A percentile compares a stretch with the other conserved stretches of the same genome.
Conservation (phyloP, 2,888 invertebrate genomes). For the Patella ulyssiponensis region DNA sequence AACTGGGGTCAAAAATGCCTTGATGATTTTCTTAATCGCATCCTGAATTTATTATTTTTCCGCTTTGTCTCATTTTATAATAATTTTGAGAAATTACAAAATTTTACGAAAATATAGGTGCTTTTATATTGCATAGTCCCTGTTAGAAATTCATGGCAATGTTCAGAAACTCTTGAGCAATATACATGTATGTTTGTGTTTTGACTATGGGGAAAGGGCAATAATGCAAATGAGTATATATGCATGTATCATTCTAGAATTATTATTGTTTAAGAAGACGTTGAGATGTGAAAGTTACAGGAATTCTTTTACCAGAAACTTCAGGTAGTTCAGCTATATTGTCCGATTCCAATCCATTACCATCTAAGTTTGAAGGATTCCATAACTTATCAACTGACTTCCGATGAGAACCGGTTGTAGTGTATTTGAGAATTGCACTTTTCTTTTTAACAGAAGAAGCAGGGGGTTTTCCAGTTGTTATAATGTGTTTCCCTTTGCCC, state of each 20-base stretch:
- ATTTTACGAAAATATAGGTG: too few relatives aligned
- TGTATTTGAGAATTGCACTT: neutral
- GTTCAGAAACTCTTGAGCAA: too few relatives aligned
- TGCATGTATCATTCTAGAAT: neutral
- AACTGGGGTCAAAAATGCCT: too few relatives aligned
- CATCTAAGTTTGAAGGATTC: neutral
- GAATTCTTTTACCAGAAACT: constrained; percentile 7
- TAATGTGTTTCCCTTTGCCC: neutral
- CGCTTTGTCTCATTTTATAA: too few relatives aligned
- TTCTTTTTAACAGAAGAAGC: neutral
- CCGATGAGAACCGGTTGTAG: neutral
- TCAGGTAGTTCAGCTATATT: neutral
- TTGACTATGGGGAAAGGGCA: too few relatives aligned
- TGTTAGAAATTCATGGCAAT: too few relatives aligned
- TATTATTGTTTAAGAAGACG: neutral
- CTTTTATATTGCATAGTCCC: too few relatives aligned
- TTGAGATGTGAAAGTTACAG: neutral
- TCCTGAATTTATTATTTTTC: too few relatives aligned
- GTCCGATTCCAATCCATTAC: neutral
- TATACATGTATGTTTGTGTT: too few relatives aligned
- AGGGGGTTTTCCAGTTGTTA: neutral
- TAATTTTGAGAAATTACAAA: too few relatives aligned
- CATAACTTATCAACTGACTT: neutral
- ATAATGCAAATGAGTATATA: too few relatives aligned
- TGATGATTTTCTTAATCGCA: too few relatives aligned